Base-by-base conservation (phyloP, 2,113 vertebrate genomes). In the Phoxinus phoxinus region DNA sequence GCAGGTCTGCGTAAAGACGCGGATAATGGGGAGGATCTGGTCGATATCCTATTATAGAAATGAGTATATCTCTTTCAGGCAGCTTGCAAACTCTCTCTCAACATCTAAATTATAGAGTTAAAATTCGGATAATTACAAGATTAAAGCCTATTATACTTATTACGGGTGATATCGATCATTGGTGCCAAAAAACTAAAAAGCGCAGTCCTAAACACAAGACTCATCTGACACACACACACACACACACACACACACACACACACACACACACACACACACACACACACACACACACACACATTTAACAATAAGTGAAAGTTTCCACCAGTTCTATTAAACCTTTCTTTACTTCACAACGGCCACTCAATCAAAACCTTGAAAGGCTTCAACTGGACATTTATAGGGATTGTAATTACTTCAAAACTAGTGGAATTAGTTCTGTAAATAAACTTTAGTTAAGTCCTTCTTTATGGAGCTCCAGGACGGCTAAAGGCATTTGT, bases 71-170 rank as follows among this genome's bases (percentile, higher is more conserved):
- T 97, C 96, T 96, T 96, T 96, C 95, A 96, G 94, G 92, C 96
- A 97, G 95, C 96, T 96, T 95, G 96, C 95, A 94, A 95, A 95
- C 93, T 94, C 94, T 92, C 94, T 93, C 93, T 93, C 94, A 96
- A 96, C 96, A 94, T 96, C 95, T 96, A 96, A 96, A 97, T 97
- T 96, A 96, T 95, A 96, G 95, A 95, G 94, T 95, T 95, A 96
- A 95, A 96, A 96, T 96, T 96, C 96, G 94, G 96, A 97, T 97
- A 97, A 97, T 96, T 96, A 96, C 96, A 96, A 95, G 95, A 97
- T 96, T 96, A 96, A 96, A 96, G 96, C 95, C 94, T 95, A 96
- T 96, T 97, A 76, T 53, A 23, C 46, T 76, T 76, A 97, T 97
- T 96, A 96, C 95, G 95, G 93, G 90, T 90, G 90, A 90, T 94